phyloP scores from a whole-genome alignment of 2,113 vertebrate species.

The human (Homo sapiens) region GRCh38 chr20:8478501-8479000 shows the following conservation, averaged over 20 bases:
- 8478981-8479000: slow-evolving; percentile 45
- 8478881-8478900: neutral
- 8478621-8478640: neutral
- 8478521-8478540: neutral
- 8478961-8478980: slow-evolving; percentile 38
- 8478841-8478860: slow-evolving; percentile 22
- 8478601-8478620: neutral
- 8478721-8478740: slow-evolving; percentile 29
- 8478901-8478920: slow-evolving; percentile 34
- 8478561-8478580: neutral
- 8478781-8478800: slow-evolving; percentile 72
- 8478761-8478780: slow-evolving; percentile 50
- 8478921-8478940: neutral
- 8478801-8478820: neutral
- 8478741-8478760: slow-evolving; percentile 65
- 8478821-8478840: slow-evolving; percentile 19
- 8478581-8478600: neutral
- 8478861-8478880: neutral
- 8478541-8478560: neutral
- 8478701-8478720: slow-evolving; percentile 71
- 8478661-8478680: slow-evolving; percentile 6
- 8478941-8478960: slow-evolving; percentile 36
- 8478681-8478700: neutral
- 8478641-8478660: slow-evolving; percentile 53
- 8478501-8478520: neutral